Percentiles rank a stretch among this genome's conserved stretches.
phyloP scores from a whole-genome alignment of 2,888 invertebrate genomes.

The Drosophila meridionalis region DNA sequence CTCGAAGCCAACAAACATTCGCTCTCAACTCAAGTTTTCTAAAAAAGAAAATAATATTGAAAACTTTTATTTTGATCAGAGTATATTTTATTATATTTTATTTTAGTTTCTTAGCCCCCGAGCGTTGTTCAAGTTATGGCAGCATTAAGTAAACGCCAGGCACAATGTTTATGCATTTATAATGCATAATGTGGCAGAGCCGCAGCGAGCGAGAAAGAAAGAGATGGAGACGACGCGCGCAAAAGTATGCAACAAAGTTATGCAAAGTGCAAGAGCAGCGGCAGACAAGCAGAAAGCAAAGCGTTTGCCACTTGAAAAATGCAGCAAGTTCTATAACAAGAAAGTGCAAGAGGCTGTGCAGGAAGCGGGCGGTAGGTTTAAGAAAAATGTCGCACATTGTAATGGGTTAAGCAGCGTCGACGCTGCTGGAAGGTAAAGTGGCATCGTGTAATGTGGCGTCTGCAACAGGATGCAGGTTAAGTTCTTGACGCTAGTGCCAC shows the following conservation, averaged over 20 bases:
- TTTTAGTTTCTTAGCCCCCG: conserved; percentile 17
- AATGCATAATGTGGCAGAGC: conserved; percentile 66
- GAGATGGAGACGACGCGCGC: conserved; percentile 36
- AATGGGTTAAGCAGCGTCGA: conserved; percentile 60
- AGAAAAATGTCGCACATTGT: conserved; percentile 74
- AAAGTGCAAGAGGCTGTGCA: background rate
- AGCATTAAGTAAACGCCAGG: conserved; percentile 78
- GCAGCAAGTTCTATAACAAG: conserved; percentile 39
- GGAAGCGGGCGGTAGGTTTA: background rate
- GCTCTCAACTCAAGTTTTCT: conserved; percentile 30
- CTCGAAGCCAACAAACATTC: conserved; percentile 8
- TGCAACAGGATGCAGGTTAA: conserved; percentile 79
- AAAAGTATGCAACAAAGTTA: conserved; percentile 78
- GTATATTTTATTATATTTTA: conserved; percentile 29
- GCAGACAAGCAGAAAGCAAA: conserved; percentile 59
- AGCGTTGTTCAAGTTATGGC: conserved; percentile 53
- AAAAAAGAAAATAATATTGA: conserved; percentile 54
- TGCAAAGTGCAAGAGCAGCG: conserved; percentile 72
- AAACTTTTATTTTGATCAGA: conserved; percentile 40
- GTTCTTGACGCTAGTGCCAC: conserved; percentile 72
- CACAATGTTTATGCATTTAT: conserved; percentile 78
- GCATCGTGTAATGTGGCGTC: conserved; percentile 47
- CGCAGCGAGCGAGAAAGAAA: background rate
- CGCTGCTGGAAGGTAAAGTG: conserved; percentile 29
- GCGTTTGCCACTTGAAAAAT: conserved; percentile 75